Base-by-base conservation (phyloP, 2,888 invertebrate species). In the Allolobophora icterica region DNA sequence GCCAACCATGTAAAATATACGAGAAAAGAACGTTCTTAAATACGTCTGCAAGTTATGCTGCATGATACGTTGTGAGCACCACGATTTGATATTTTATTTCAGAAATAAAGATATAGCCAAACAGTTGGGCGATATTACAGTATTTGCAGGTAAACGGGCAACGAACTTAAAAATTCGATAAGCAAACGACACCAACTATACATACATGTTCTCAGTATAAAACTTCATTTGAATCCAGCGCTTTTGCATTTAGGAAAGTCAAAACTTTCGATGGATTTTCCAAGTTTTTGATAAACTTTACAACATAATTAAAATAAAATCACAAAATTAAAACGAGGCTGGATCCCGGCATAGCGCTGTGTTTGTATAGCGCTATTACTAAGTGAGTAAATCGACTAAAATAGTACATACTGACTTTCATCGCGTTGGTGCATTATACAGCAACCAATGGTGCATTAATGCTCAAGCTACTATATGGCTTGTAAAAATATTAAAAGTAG, bases 151-250 rank as follows among this genome's bases (percentile, higher is more conserved):
- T 71, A 71, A 71, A 71, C 71, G n/a, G 30, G 30, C 71, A 71
- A 71, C 13, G 71, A 71, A 71, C 71, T 71, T n/a, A 71, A 71
- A 71, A n/a, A 71, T 71, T n/a, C n/a, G 71, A 30, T 71, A n/a
- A 71, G 71, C 5, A 5, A 8, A 71, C n/a, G 71, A 71, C 71
- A 71, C 71, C 30, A n/a, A 71, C 13, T n/a, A 71, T 30, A 71
- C 71, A 71, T 71, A 71, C 71, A 71, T 71, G 71, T 71, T 71
- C n/a, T 71, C 71, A 71, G 71, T n/a, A n/a, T 71, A 71, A 71
- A 71, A 71, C 71, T 71, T 71, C n/a, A 71, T n/a, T 71, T 71
- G 71, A 71, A 71, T 71, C 71, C 6, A 71, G 71, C 71, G 71
- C 71, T 71, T 71, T 13, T 71, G 71, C 71, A 71, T 71, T 71